Conservation (phyloP, 2,113 vertebrate genomes). For the Tricholaema leucomelas region DNA sequence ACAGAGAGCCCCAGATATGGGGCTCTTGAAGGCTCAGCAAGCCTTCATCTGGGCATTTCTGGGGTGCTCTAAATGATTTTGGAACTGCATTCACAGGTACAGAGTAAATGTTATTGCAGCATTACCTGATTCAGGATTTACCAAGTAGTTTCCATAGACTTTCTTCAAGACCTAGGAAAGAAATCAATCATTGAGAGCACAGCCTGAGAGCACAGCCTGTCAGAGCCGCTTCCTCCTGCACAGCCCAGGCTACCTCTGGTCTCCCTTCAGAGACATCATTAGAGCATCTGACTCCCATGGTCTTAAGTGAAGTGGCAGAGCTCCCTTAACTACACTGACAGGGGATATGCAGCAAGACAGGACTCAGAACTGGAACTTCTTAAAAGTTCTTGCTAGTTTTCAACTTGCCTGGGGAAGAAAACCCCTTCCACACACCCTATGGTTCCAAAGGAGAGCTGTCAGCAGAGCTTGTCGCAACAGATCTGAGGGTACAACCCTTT, state of each 20-base stretch:
- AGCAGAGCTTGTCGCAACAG: not conserved
- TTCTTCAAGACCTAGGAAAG: slow-evolving; percentile 88
- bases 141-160: slow-evolving; percentile 88
- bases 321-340: not conserved
- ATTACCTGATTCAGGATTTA: slow-evolving; percentile 88
- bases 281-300: not conserved
- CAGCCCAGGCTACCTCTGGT: not conserved
- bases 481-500: not conserved
- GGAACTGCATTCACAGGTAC: not conserved
- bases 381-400: not conserved
- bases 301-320: not conserved
- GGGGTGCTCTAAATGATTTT: not conserved
- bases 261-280: not conserved
- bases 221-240: not conserved
- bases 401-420: not conserved
- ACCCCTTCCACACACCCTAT: not conserved
- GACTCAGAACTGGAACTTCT: not conserved
- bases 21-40: not conserved
- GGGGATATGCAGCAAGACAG: not conserved
- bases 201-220: not conserved
- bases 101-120: not conserved
- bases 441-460: not conserved
- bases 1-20: not conserved
- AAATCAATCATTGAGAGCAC: slow-evolving; percentile 1
- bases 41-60: not conserved